Percentiles rank a stretch among this genome's conserved stretches.
Evolutionary conservation across 2,888 invertebrate genomes (phyloP).

Genomic region (Terebella lapidaria): DNA sequence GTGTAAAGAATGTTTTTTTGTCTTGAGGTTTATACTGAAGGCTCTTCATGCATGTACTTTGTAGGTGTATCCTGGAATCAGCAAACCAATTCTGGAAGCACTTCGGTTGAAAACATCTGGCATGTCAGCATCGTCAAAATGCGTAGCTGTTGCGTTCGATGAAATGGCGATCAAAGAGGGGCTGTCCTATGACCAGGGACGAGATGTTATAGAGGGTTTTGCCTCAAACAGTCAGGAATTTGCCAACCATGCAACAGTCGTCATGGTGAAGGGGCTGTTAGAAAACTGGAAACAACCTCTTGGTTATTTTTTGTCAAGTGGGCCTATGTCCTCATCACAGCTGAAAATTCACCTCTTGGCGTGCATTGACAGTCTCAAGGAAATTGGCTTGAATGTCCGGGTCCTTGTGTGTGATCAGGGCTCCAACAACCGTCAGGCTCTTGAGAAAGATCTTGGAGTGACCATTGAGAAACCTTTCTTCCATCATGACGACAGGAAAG

Average conservation of each 20-base stretch:
- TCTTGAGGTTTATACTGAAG: too few relatives aligned
- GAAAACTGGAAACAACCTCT: conserved; percentile 6
- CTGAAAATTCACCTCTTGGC: not conserved
- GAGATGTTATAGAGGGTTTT: conserved; percentile 3
- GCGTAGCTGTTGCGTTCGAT: not conserved
- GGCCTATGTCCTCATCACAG: not conserved
- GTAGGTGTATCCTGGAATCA: too few relatives aligned
- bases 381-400: not conserved
- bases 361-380: not conserved
- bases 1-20: too few relatives aligned
- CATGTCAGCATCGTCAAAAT: not conserved
- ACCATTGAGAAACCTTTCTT: conserved; percentile 8
- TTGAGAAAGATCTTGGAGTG: conserved; percentile 4
- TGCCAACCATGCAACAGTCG: conserved; percentile 4
- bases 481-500: not conserved
- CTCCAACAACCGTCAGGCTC: conserved; percentile 4
- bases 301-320: conserved; percentile 6
- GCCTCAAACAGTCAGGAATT: not conserved
- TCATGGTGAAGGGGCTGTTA: conserved; percentile 3
- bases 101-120: not conserved
- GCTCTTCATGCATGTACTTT: too few relatives aligned
- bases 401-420: conserved; percentile 14
- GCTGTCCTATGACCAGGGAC: not conserved
- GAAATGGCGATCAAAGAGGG: not conserved
- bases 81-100: not conserved